Percentiles rank a stretch among this genome's conserved stretches.
Conservation (phyloP, 2,888 invertebrate species). For the Gisinianus flammeolus region DNA sequence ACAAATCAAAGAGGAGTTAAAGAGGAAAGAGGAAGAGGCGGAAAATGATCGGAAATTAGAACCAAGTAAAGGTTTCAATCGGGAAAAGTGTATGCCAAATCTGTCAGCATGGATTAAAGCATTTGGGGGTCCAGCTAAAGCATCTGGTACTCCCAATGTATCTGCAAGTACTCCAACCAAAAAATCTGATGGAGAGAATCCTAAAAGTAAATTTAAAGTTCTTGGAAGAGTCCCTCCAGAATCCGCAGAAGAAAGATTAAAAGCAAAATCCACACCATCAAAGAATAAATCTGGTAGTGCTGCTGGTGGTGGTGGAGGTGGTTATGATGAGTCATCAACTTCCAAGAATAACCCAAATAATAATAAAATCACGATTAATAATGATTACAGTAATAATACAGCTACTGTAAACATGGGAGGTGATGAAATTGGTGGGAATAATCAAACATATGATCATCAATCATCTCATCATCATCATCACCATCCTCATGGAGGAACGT, state of each 20-base stretch:
- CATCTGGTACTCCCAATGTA: constrained; percentile 14
- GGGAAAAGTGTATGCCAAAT: constrained; percentile 79
- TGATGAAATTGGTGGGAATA: neutral
- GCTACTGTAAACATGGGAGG: neutral
- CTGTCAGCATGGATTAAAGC: constrained; percentile 92
- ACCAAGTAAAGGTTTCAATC: constrained; percentile 63
- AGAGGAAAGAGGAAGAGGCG: constrained; percentile 61
- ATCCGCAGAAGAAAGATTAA: constrained; percentile 25
- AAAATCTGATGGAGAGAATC: constrained; percentile 53
- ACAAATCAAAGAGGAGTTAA: constrained; percentile 58
- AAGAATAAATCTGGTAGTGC: constrained; percentile 28
- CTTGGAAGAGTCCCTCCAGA: constrained; percentile 50
- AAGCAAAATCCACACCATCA: constrained; percentile 40
- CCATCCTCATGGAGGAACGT: constrained; percentile 55
- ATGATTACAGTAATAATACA: constrained; percentile 37
- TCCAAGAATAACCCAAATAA: constrained; percentile 61
- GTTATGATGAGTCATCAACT: constrained; percentile 60
- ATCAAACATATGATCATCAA: constrained; percentile 11
- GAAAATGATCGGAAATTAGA: constrained; percentile 61
- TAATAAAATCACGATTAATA: constrained; percentile 61
- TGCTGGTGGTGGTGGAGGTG: constrained; percentile 60
- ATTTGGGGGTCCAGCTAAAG: constrained; percentile 74
- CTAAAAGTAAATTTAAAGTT: constrained; percentile 57
- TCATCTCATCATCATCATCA: constrained; percentile 16
- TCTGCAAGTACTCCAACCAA: constrained; percentile 61